A percentile compares a stretch with the other conserved stretches of the same genome.
Conservation (phyloP, 1,140 invertebrate species). For the roundworm (Caenorhabditis elegans) region DNA sequence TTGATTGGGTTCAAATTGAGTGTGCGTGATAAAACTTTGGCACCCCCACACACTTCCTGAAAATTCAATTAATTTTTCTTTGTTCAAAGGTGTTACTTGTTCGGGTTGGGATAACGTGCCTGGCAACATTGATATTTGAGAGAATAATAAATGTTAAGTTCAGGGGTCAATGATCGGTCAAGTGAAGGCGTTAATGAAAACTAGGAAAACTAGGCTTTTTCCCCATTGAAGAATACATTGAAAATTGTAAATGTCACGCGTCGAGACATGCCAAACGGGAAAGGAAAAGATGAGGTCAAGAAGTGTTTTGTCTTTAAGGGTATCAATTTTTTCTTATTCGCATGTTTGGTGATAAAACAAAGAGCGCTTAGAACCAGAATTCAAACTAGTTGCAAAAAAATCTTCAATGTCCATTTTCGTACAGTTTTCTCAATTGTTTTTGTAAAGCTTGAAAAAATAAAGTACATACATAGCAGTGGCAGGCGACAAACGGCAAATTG, state of each 20-base stretch:
- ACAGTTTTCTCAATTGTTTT: no score
- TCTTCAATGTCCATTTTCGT: no score
- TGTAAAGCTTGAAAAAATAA: no score
- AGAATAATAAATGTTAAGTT: background rate
- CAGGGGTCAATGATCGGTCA: slow-evolving; percentile 1
- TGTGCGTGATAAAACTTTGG: background rate
- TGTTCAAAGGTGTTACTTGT: no score
- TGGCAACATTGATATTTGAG: background rate
- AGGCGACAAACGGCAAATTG: no score
- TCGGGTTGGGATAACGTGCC: no score
- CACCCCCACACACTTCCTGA: background rate
- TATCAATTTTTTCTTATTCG: no score
- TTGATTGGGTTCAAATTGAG: slow-evolving; percentile 8
- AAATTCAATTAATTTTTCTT: background rate
- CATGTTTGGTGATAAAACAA: no score
- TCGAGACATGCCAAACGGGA: background rate
- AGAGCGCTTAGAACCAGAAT: background rate
- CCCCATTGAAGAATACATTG: background rate
- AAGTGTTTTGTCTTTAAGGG: background rate
- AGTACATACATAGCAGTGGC: no score
- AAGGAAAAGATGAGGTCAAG: background rate
- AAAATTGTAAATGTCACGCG: slow-evolving; percentile 1
- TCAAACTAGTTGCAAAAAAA: no score
- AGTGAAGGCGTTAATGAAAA: background rate
- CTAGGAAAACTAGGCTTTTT: background rate